A percentile compares a stretch with the other conserved stretches of the same genome.
phyloP scores from a whole-genome alignment of 2,888 invertebrate species.

The Cheilosia grossa region DNA sequence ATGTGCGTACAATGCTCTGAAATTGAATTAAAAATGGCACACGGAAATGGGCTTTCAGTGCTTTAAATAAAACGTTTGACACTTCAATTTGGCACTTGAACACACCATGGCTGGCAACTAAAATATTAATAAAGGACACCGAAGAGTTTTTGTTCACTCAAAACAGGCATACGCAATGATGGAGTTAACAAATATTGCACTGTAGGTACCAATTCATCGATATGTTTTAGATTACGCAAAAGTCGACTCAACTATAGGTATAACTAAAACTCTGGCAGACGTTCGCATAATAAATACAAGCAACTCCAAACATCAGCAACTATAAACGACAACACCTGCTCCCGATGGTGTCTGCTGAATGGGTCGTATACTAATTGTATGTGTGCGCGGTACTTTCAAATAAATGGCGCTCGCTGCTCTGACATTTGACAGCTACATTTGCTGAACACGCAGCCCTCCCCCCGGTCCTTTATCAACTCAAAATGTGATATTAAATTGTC shows the following conservation, averaged over 20 bases:
- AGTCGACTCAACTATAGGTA: too few relatives aligned
- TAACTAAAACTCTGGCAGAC: too few relatives aligned
- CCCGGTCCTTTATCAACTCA: constrained; percentile 8
- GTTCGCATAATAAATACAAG: too few relatives aligned
- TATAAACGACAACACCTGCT: not conserved
- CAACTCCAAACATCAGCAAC: too few relatives aligned
- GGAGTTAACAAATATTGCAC: too few relatives aligned
- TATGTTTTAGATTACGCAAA: too few relatives aligned
- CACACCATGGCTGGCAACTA: not conserved
- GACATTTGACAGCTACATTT: constrained; percentile 35
- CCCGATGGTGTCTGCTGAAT: not conserved
- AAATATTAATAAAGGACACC: constrained; percentile 33
- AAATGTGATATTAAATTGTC: constrained; percentile 59
- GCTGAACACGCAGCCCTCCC: not conserved
- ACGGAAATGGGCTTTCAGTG: constrained; percentile 6
- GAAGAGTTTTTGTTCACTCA: too few relatives aligned
- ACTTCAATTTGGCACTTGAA: constrained; percentile 56
- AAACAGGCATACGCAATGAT: too few relatives aligned
- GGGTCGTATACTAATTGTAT: not conserved
- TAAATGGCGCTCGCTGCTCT: constrained; percentile 9
- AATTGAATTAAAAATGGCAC: constrained; percentile 58
- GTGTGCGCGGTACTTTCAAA: not conserved
- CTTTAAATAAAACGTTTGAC: constrained; percentile 55
- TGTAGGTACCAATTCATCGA: too few relatives aligned
- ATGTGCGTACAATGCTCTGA: not conserved